Evolutionary conservation across 2,888 invertebrate genomes (phyloP).

Genomic region (Boloria euphrosyne): DNA sequence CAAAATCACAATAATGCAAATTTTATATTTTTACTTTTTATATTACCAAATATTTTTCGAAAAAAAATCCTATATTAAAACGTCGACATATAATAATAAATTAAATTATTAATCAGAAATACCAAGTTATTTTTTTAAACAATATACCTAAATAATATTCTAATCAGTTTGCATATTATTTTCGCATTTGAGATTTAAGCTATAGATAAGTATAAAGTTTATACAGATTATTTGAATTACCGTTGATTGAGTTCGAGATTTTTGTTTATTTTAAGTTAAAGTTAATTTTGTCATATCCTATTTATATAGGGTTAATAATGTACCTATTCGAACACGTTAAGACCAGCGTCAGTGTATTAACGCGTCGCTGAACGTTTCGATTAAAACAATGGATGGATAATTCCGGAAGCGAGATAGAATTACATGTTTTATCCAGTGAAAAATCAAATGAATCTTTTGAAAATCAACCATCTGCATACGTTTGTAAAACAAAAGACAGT

Average conservation of each 20-base stretch:
- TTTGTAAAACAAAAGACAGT: constrained; percentile 25
- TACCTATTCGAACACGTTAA: constrained; percentile 6
- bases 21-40: too few relatives aligned
- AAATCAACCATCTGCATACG: constrained; percentile 26
- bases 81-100: too few relatives aligned
- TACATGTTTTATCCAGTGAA: constrained; percentile 17
- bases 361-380: constrained; percentile 17
- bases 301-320: neutral
- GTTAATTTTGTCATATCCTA: neutral
- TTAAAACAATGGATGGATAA: constrained; percentile 20
- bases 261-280: too few relatives aligned
- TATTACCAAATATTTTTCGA: neutral
- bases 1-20: neutral
- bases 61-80: too few relatives aligned
- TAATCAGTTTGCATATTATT: too few relatives aligned
- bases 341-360: neutral
- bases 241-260: too few relatives aligned
- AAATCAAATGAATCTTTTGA: constrained; percentile 30
- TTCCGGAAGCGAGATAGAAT: constrained; percentile 27
- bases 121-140: too few relatives aligned
- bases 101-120: too few relatives aligned
- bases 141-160: too few relatives aligned
- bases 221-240: too few relatives aligned
- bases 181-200: too few relatives aligned
- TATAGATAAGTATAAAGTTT: too few relatives aligned